Percentiles rank a stretch among this genome's conserved stretches.
These are phyloP conservation scores for Callionymus lyra DNA, from an alignment of 2,113 vertebrate genomes.

Conservation along the genomic window DNA sequence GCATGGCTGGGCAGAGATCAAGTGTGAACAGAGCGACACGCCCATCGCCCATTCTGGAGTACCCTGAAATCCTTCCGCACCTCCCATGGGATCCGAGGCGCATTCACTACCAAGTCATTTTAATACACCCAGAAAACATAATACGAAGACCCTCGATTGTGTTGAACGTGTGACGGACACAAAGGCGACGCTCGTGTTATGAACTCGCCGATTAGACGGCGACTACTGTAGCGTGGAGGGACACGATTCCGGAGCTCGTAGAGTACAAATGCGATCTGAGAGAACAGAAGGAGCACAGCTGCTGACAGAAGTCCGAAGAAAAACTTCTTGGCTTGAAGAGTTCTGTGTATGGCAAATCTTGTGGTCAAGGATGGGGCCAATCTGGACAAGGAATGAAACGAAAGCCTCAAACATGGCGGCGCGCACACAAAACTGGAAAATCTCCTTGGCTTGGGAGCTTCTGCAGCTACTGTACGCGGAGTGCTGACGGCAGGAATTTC, in stretches of 20 bases:
- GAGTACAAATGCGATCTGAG: slow-evolving; percentile 30
- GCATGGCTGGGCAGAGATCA: slow-evolving; percentile 70
- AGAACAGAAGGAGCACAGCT: slow-evolving; percentile 14
- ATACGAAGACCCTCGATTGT: slow-evolving; percentile 19
- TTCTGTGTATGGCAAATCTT: slow-evolving; percentile 28
- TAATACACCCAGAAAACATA: slow-evolving; percentile 16
- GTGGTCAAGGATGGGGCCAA: slow-evolving; percentile 39
- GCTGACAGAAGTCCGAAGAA: slow-evolving; percentile 44
- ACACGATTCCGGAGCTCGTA: background rate
- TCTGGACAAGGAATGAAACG: slow-evolving; percentile 41
- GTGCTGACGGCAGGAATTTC: slow-evolving; percentile 55
- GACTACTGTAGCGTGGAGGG: no score
- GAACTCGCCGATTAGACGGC: no score
- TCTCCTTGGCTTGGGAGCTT: slow-evolving; percentile 49
- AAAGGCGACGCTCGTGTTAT: slow-evolving; percentile 2
- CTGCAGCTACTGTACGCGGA: slow-evolving; percentile 46
- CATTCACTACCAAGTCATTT: slow-evolving; percentile 43
- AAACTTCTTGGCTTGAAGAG: slow-evolving; percentile 33
- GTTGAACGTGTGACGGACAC: slow-evolving; percentile 12
- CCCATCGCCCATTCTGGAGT: slow-evolving; percentile 62
- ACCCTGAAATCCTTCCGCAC: slow-evolving; percentile 42
- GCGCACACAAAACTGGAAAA: slow-evolving; percentile 44
- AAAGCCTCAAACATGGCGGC: slow-evolving; percentile 42
- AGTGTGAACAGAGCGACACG: slow-evolving; percentile 62
- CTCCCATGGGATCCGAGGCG: slow-evolving; percentile 45